Conservation (phyloP, 1,140 invertebrate genomes). For the Tetragonula clypearis region DNA sequence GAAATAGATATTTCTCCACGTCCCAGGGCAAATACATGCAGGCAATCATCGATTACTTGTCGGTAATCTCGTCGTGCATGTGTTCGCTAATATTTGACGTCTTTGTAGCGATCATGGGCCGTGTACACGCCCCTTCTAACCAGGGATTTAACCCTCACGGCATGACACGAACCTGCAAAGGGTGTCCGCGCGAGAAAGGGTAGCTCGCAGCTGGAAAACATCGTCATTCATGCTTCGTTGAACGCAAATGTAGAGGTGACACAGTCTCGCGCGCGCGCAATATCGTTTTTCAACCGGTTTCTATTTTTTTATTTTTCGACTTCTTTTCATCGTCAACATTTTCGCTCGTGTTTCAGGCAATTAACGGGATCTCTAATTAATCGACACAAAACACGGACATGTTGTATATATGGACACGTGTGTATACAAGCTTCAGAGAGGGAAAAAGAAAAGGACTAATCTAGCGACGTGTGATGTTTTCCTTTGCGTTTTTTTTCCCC, state of each 20-base stretch:
- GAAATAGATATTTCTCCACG: constrained; percentile 3
- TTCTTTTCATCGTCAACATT: neutral
- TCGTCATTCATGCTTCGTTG: neutral
- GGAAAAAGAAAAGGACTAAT: neutral
- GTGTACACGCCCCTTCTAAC: neutral
- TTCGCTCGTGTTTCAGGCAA: neutral
- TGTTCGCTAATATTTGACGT: constrained; percentile 25
- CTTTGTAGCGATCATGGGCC: neutral
- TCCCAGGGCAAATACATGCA: neutral
- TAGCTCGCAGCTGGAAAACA: neutral
- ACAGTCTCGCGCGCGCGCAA: no score
- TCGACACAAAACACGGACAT: neutral
- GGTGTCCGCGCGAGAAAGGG: no score
- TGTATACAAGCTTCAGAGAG: no score
- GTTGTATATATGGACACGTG: neutral
- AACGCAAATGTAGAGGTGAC: neutral
- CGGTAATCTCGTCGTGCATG: neutral
- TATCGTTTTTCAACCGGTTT: no score
- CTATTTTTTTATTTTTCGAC: neutral
- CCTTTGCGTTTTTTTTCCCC: no score
- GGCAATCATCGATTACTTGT: neutral
- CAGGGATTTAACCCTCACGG: neutral
- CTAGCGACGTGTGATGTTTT: neutral
- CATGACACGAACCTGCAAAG: constrained; percentile 21
- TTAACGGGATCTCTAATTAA: constrained; percentile 23